phyloP scores from a whole-genome alignment of 2,888 invertebrate genomes.

The Spilarctia lutea region DNA sequence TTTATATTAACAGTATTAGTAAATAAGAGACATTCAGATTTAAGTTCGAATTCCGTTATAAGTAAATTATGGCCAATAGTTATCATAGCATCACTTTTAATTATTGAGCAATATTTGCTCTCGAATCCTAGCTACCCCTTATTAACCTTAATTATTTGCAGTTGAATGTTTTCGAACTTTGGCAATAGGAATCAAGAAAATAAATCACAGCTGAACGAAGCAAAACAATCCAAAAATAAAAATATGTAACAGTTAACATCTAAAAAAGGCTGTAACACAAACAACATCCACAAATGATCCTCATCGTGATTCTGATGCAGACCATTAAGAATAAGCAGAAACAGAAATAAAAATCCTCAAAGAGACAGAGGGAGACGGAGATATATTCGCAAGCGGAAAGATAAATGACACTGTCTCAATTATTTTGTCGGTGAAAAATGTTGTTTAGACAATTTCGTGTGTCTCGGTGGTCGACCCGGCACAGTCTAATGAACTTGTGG shows the following conservation, averaged over 20 bases:
- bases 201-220: not conserved
- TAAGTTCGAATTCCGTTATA: not conserved
- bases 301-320: constrained; percentile 19
- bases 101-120: not conserved
- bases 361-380: constrained; percentile 30
- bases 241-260: not conserved
- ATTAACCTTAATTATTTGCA: not conserved
- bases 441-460: constrained; percentile 35
- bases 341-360: constrained; percentile 40
- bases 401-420: constrained; percentile 49
- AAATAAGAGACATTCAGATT: not conserved
- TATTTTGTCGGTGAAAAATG: constrained; percentile 37
- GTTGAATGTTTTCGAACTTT: not conserved
- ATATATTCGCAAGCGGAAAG: constrained; percentile 39
- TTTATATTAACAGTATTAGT: not conserved
- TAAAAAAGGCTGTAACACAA: constrained; percentile 18
- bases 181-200: not conserved
- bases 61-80: not conserved
- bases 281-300: constrained; percentile 15
- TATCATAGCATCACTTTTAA: not conserved
- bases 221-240: not conserved
- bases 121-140: not conserved
- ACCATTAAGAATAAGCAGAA: constrained; percentile 30
- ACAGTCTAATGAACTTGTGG: constrained; percentile 46
- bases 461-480: constrained; percentile 44